A percentile compares a stretch with the other conserved stretches of the same genome.
Conservation (phyloP, 2,113 vertebrate genomes). For the Cacatua alba region DNA sequence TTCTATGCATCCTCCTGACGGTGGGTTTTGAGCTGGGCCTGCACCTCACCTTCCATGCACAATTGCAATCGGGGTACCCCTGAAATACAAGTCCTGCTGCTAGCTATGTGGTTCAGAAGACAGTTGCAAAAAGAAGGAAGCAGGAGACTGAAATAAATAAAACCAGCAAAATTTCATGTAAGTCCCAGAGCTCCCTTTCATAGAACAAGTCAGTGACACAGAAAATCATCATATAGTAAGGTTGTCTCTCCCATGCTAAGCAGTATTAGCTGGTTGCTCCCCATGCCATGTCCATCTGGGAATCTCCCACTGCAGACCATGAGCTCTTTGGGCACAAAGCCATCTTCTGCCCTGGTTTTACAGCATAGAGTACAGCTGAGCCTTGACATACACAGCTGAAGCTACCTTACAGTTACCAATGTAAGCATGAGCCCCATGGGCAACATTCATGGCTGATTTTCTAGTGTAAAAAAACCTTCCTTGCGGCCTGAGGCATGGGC, state of each 20-base stretch:
- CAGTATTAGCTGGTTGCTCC: not conserved
- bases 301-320: not conserved
- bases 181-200: not conserved
- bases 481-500: not conserved
- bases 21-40: not conserved
- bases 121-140: not conserved
- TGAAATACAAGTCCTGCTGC: not conserved
- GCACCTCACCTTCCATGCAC: not conserved
- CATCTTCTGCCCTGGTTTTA: not conserved
- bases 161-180: not conserved
- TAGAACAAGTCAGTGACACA: not conserved
- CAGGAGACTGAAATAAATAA: not conserved
- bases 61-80: fast-evolving
- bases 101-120: not conserved
- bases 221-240: not conserved
- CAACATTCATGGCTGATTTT: not conserved
- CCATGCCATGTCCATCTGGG: not conserved
- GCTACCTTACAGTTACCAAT: too few relatives aligned
- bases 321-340: not conserved
- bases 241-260: not conserved
- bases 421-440: not conserved
- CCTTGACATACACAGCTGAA: not conserved
- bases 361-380: not conserved
- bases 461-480: not conserved
- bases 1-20: not conserved